phyloP scores from a whole-genome alignment of 2,888 invertebrate species.

The Cryptophagus acutangulus region DNA sequence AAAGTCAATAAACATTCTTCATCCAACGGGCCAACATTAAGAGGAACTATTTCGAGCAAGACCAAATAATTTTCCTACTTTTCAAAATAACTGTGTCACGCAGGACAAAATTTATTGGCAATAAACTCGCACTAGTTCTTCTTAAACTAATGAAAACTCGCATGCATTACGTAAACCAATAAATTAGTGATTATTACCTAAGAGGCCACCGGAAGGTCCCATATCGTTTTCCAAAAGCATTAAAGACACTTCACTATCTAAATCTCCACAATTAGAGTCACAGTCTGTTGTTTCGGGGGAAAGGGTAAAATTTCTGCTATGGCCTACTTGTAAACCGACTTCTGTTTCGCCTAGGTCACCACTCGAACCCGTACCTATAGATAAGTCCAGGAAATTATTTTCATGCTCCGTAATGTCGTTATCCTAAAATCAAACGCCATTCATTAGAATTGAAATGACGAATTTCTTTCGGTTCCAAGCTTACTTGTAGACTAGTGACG shows the following conservation, averaged over 20 bases:
- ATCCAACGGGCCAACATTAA: too few relatives aligned
- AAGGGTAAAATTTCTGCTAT: constrained; percentile 79
- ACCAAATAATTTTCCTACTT: too few relatives aligned
- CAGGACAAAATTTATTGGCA: too few relatives aligned
- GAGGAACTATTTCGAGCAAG: too few relatives aligned
- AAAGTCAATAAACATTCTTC: too few relatives aligned
- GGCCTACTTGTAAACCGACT: constrained; percentile 60
- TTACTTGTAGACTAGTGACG: constrained; percentile 55
- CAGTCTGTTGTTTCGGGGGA: constrained; percentile 92
- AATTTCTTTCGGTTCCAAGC: too few relatives aligned
- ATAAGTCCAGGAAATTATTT: constrained; percentile 57
- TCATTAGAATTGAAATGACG: constrained; percentile 5
- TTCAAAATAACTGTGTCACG: too few relatives aligned
- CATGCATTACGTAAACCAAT: too few relatives aligned
- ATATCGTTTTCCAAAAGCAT: constrained; percentile 67
- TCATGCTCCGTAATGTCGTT: constrained; percentile 53
- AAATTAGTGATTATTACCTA: constrained; percentile 33
- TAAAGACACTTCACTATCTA: constrained; percentile 79
- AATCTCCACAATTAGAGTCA: constrained; percentile 80
- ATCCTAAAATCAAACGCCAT: constrained; percentile 45
- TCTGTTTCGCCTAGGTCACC: constrained; percentile 63
- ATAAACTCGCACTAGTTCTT: too few relatives aligned
- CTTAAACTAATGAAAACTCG: too few relatives aligned
- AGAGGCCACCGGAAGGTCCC: constrained; percentile 44
- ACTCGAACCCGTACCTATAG: constrained; percentile 59